Conservation (phyloP, 1,140 invertebrate species). For the Zaprionus capensis region DNA sequence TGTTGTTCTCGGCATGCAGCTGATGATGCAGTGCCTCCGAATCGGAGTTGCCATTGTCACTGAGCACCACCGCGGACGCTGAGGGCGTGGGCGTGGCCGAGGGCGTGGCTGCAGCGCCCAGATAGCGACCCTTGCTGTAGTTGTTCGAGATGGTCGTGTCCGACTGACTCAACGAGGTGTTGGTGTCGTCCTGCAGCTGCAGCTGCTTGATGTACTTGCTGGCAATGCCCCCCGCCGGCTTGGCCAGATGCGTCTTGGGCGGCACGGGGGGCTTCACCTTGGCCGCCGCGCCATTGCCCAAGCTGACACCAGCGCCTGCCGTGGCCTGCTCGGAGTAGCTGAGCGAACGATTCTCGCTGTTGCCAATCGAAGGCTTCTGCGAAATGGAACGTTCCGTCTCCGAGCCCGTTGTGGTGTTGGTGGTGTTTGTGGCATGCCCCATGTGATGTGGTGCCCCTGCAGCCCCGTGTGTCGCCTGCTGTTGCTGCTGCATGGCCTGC, state of each 20-base stretch:
- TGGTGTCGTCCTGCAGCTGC: conserved; percentile 74
- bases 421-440: background rate
- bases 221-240: conserved; percentile 58
- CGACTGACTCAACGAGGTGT: conserved; percentile 80
- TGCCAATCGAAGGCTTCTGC: conserved; percentile 85
- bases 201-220: conserved; percentile 77
- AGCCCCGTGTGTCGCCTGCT: conserved; percentile 10
- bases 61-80: conserved; percentile 36
- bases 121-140: conserved; percentile 65
- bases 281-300: conserved; percentile 7
- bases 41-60: conserved; percentile 79
- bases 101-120: conserved; percentile 39
- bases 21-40: conserved; percentile 53
- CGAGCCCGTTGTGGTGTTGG: conserved; percentile 87
- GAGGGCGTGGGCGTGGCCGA: conserved; percentile 24
- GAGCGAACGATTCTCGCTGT: conserved; percentile 77
- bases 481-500: conserved; percentile 80
- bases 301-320: background rate
- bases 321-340: conserved; percentile 70
- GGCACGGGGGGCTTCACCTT: conserved; percentile 65
- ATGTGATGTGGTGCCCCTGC: background rate
- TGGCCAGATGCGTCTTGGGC: conserved; percentile 67
- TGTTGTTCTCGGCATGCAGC: conserved; percentile 62
- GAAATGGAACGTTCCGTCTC: conserved; percentile 91
- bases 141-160: conserved; percentile 83